Percentiles rank a stretch among this genome's conserved stretches.
These are phyloP conservation scores for Opisthocomus hoazin DNA, from an alignment of 2,113 vertebrate species.

Conservation along the genomic window DNA sequence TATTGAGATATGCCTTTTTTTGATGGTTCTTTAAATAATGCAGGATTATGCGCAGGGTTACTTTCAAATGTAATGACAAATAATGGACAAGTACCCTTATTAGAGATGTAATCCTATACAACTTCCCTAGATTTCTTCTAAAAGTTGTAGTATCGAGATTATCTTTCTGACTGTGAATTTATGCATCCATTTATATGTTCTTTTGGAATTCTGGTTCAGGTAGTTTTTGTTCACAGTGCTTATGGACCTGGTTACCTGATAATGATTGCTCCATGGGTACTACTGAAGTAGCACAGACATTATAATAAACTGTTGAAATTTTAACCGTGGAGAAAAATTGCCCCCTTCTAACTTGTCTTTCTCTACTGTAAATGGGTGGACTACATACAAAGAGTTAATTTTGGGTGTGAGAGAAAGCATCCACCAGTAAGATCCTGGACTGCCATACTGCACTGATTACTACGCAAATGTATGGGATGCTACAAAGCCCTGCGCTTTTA, in stretches of 20 bases:
- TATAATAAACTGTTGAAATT: neutral
- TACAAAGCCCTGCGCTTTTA: neutral
- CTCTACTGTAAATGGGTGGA: neutral
- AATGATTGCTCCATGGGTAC: neutral
- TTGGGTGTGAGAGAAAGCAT: neutral
- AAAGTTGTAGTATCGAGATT: neutral
- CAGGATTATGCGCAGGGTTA: neutral
- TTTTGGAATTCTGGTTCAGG: neutral
- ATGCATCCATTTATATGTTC: neutral
- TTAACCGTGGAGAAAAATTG: neutral
- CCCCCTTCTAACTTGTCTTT: neutral
- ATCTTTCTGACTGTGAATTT: neutral
- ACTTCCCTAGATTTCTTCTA: neutral
- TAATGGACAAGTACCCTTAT: neutral
- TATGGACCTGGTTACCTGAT: neutral
- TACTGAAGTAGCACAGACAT: neutral
- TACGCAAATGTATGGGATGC: neutral
- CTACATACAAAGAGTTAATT: neutral
- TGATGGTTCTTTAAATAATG: neutral
- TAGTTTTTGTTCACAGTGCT: neutral
- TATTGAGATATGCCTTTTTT: neutral
- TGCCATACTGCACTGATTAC: neutral
- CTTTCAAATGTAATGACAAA: neutral
- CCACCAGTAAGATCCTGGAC: neutral
- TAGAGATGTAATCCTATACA: neutral